Evolutionary conservation across 2,113 vertebrate species (phyloP).

Genomic region (Notiomystis cincta): DNA sequence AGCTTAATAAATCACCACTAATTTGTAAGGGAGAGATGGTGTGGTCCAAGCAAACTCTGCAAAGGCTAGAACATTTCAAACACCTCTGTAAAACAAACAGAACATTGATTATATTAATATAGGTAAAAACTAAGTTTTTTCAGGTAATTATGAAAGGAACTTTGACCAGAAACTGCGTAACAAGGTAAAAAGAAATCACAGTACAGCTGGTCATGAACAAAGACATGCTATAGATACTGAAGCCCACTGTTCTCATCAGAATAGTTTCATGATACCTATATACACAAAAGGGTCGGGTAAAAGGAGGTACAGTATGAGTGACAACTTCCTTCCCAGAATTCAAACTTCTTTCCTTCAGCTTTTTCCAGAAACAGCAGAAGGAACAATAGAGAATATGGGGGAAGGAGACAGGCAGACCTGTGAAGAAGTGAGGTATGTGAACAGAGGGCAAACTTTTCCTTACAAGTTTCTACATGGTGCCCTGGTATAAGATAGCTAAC

Average conservation of each 20-base stretch:
- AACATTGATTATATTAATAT: not conserved
- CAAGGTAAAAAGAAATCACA: not conserved
- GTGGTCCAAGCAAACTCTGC: not conserved
- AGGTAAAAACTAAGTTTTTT: not conserved
- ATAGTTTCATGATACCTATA: not conserved
- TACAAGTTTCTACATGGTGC: not conserved
- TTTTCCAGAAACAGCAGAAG: not conserved
- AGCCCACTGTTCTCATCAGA: not conserved
- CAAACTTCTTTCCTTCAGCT: not conserved
- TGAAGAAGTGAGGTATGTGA: not conserved
- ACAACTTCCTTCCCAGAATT: conserved; percentile 27
- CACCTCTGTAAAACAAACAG: not conserved
- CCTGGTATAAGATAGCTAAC: not conserved
- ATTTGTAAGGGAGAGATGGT: not conserved
- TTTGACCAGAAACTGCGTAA: not conserved
- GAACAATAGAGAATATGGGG: not conserved
- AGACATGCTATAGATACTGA: not conserved
- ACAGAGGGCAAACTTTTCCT: not conserved
- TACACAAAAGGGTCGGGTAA: not conserved
- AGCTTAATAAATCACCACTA: not conserved
- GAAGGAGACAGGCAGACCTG: not conserved
- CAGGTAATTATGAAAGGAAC: not conserved
- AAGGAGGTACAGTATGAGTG: not conserved
- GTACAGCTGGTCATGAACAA: not conserved
- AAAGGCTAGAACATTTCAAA: not conserved